Percentiles rank a stretch among this genome's conserved stretches.
Conservation (phyloP, 2,888 invertebrate genomes). For the Acanthosepion pharaonis region DNA sequence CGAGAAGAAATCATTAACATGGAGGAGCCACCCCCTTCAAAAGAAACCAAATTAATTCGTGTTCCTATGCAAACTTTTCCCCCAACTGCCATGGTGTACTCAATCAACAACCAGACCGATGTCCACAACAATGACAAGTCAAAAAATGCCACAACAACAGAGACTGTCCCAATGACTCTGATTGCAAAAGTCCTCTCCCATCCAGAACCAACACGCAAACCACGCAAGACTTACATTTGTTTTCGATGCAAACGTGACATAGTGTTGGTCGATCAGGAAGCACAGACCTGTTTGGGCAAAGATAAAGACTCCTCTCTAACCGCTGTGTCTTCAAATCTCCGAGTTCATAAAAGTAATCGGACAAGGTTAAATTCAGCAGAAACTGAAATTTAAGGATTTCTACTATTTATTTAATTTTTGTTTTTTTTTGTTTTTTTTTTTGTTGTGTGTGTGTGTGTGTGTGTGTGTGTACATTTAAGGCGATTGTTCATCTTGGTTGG, state of each 20-base stretch:
- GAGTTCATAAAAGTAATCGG: slow-evolving; percentile 51
- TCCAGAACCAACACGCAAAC: slow-evolving; percentile 60
- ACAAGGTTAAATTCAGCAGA: slow-evolving; percentile 59
- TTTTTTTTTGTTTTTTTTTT: not conserved
- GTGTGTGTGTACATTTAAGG: not conserved
- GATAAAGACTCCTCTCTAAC: slow-evolving; percentile 46
- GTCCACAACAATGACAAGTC: slow-evolving; percentile 59
- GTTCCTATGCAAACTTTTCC: slow-evolving; percentile 87
- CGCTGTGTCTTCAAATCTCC: slow-evolving; percentile 36
- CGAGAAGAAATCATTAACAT: slow-evolving; percentile 67
- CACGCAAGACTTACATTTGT: slow-evolving; percentile 67
- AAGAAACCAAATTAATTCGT: slow-evolving; percentile 78
- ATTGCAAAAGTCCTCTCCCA: slow-evolving; percentile 71
- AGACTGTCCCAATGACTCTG: slow-evolving; percentile 68
- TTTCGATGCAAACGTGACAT: slow-evolving; percentile 67
- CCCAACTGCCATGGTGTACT: slow-evolving; percentile 86
- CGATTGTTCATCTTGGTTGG: not conserved
- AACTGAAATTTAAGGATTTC: slow-evolving; percentile 58
- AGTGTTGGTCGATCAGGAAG: slow-evolving; percentile 63
- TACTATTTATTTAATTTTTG: not conserved
- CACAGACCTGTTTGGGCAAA: slow-evolving; percentile 61
- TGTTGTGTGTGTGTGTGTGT: not conserved
- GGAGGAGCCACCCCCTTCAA: slow-evolving; percentile 58
- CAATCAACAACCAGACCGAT: slow-evolving; percentile 68
- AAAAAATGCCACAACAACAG: slow-evolving; percentile 45